These are phyloP conservation scores for Limenitis camilla DNA, from an alignment of 2,888 invertebrate species.

Conservation along the genomic window DNA sequence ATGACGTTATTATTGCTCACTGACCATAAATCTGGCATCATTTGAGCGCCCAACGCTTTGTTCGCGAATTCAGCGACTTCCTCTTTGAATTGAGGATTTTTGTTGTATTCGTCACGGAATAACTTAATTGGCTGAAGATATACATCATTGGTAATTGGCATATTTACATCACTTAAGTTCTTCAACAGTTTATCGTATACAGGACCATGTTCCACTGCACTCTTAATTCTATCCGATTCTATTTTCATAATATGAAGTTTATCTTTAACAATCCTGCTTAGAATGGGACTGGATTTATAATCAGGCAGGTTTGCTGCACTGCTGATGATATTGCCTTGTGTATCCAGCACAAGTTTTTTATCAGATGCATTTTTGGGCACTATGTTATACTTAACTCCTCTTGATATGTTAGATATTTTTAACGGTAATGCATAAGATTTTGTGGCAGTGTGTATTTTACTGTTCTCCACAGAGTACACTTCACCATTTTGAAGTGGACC, in stretches of 20 bases:
- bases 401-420: slow-evolving; percentile 64
- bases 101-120: slow-evolving; percentile 71
- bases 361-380: slow-evolving; percentile 69
- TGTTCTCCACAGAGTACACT: slow-evolving; percentile 59
- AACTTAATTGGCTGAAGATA: slow-evolving; percentile 72
- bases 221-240: slow-evolving; percentile 74
- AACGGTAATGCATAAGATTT: slow-evolving; percentile 68
- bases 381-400: slow-evolving; percentile 66
- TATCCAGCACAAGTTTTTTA: slow-evolving; percentile 64
- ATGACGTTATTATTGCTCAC: slow-evolving; percentile 59
- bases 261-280: slow-evolving; percentile 68
- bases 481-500: slow-evolving; percentile 68
- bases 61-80: slow-evolving; percentile 70
- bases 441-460: slow-evolving; percentile 53
- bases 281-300: slow-evolving; percentile 62
- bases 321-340: slow-evolving; percentile 66
- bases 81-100: slow-evolving; percentile 70
- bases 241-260: slow-evolving; percentile 70
- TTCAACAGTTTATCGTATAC: slow-evolving; percentile 75
- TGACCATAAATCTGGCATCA: slow-evolving; percentile 62
- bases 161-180: slow-evolving; percentile 67
- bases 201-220: slow-evolving; percentile 75
- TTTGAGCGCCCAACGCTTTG: slow-evolving; percentile 60
- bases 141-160: slow-evolving; percentile 68
- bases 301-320: slow-evolving; percentile 66